Percentiles rank a stretch among this genome's conserved stretches.
Evolutionary conservation across 1,140 invertebrate species (phyloP).

Genomic region (Scaptomyza graminum): DNA sequence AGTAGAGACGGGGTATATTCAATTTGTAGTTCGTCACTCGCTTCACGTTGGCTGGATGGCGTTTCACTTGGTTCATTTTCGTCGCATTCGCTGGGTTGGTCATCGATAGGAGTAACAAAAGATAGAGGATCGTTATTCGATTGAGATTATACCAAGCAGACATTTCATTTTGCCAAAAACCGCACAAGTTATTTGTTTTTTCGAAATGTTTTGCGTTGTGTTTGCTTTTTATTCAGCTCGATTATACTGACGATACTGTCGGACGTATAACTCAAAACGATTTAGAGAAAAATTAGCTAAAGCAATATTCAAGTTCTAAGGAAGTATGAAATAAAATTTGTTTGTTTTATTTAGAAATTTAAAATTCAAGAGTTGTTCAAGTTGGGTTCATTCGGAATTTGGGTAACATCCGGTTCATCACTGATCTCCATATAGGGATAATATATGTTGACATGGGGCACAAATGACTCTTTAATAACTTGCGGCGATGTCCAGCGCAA

Average conservation of each 20-base stretch:
- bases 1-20: conserved; percentile 44
- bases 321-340: too few species aligned
- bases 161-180: conserved; percentile 48
- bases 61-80: not conserved
- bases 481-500: conserved; percentile 96
- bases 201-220: not conserved
- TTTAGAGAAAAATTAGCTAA: not conserved
- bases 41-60: not conserved
- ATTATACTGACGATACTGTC: not conserved
- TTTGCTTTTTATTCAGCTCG: not conserved
- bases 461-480: conserved; percentile 96
- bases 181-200: conserved; percentile 15
- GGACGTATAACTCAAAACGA: conserved; percentile 15
- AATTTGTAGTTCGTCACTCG: not conserved
- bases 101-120: conserved; percentile 20
- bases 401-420: not conserved
- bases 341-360: not conserved
- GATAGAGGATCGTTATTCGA: conserved; percentile 24
- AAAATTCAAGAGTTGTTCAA: not conserved
- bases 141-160: conserved; percentile 28
- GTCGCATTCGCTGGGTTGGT: not conserved
- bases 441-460: conserved; percentile 90
- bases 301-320: too few species aligned
- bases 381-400: not conserved
- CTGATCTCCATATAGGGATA: conserved; percentile 94